Evolutionary conservation across 2,888 invertebrate genomes (phyloP).

Genomic region (Dynastes maya): DNA sequence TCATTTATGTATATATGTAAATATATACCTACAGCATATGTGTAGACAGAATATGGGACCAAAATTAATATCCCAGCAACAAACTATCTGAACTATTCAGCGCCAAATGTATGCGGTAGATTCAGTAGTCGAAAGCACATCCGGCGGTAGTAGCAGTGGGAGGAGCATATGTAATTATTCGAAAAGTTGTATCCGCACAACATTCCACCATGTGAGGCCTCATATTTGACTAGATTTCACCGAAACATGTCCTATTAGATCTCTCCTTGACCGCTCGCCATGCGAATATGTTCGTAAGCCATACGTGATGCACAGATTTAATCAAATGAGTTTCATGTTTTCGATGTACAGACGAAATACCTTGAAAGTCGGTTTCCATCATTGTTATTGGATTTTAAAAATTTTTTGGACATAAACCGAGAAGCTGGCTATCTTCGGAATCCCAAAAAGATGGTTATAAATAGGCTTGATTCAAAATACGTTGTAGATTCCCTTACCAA

Average conservation of each 20-base stretch:
- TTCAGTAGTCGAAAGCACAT: constrained; percentile 21
- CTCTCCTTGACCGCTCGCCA: neutral
- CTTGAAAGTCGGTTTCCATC: too few relatives aligned
- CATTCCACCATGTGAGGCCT: neutral
- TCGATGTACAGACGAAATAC: neutral
- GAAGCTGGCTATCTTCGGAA: too few relatives aligned
- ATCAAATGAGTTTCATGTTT: neutral
- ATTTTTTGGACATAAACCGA: too few relatives aligned
- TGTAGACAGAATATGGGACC: neutral
- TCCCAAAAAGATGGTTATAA: too few relatives aligned
- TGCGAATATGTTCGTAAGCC: neutral
- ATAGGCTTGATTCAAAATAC: too few relatives aligned
- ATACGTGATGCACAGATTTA: neutral
- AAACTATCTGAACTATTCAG: constrained; percentile 33
- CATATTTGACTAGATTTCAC: neutral
- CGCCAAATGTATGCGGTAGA: constrained; percentile 10
- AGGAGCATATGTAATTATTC: constrained; percentile 33
- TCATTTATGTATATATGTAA: constrained; percentile 28
- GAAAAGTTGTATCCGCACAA: constrained; percentile 13
- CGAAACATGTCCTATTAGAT: constrained; percentile 16
- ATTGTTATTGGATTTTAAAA: too few relatives aligned
- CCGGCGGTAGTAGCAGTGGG: constrained; percentile 13
- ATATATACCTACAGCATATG: constrained; percentile 14
- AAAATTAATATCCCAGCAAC: constrained; percentile 19
- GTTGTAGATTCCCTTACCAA: too few relatives aligned